Conservation (phyloP, 2,113 vertebrate species). For the Salvator merianae region DNA sequence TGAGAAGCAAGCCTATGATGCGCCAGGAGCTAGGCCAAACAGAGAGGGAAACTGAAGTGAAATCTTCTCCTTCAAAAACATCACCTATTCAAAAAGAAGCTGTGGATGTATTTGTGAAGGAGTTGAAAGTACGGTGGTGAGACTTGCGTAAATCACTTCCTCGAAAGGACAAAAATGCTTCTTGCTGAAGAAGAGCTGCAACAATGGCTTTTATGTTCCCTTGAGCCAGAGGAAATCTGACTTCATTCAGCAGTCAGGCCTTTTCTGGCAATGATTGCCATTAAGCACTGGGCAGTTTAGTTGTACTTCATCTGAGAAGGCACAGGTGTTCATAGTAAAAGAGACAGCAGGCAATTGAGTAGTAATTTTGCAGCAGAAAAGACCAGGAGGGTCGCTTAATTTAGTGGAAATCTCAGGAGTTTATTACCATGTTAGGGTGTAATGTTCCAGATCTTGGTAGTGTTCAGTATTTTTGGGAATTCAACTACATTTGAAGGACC, state of each 20-base stretch:
- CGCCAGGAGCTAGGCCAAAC: background rate
- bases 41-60: background rate
- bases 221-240: fast-evolving
- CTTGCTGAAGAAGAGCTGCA: background rate
- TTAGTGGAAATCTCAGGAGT: conserved; percentile 22
- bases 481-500: background rate
- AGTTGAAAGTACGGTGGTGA: background rate
- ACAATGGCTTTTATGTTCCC: background rate
- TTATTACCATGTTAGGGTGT: background rate
- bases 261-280: background rate
- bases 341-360: conserved; percentile 27
- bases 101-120: background rate
- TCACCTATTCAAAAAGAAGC: background rate
- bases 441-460: conserved; percentile 10
- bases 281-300: conserved; percentile 19
- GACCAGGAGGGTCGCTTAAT: conserved; percentile 14
- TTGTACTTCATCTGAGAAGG: conserved; percentile 12
- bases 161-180: background rate
- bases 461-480: conserved; percentile 28
- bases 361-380: conserved; percentile 6
- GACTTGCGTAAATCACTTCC: background rate
- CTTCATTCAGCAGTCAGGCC: fast-evolving
- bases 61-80: background rate
- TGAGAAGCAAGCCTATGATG: too few species aligned
- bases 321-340: conserved; percentile 39